Evolutionary conservation across 2,888 invertebrate species (phyloP).

Genomic region (Phyto melanocephala): DNA sequence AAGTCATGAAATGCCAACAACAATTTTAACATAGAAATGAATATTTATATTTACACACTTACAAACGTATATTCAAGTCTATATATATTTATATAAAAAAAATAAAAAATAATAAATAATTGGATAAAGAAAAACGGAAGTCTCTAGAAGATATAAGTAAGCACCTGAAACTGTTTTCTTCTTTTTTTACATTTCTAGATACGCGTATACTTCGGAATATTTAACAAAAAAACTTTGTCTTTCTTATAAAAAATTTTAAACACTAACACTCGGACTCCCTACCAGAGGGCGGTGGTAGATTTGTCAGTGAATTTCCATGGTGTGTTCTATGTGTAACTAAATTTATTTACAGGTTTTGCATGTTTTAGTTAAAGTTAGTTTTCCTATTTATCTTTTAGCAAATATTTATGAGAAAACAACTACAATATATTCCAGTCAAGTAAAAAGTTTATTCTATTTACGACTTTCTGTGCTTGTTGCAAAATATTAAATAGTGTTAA

Average conservation of each 20-base stretch:
- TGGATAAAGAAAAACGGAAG: constrained; percentile 37
- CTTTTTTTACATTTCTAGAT: background rate
- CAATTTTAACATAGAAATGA: constrained; percentile 18
- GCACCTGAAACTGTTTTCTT: constrained; percentile 14
- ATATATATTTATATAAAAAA: background rate
- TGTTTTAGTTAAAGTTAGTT: constrained; percentile 27
- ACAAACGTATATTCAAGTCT: background rate
- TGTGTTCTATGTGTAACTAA: constrained; percentile 14
- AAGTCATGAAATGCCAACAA: constrained; percentile 60
- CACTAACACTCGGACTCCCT: background rate
- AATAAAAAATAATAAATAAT: background rate
- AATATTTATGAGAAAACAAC: background rate
- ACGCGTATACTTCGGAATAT: background rate
- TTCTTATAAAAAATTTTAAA: background rate
- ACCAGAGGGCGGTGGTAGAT: background rate
- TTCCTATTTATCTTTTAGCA: background rate
- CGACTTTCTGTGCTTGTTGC: background rate
- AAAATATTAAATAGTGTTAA: background rate
- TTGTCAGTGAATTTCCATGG: background rate
- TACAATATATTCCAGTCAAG: background rate
- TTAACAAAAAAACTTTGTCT: constrained; percentile 31
- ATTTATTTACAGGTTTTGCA: constrained; percentile 48
- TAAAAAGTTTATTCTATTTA: constrained; percentile 7
- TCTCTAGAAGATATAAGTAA: constrained; percentile 40
- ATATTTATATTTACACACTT: constrained; percentile 11